A percentile compares a stretch with the other conserved stretches of the same genome.
These are phyloP conservation scores for Craterocephalus amniculus DNA, from an alignment of 2,797 vertebrate genomes.

Conservation along the genomic window DNA sequence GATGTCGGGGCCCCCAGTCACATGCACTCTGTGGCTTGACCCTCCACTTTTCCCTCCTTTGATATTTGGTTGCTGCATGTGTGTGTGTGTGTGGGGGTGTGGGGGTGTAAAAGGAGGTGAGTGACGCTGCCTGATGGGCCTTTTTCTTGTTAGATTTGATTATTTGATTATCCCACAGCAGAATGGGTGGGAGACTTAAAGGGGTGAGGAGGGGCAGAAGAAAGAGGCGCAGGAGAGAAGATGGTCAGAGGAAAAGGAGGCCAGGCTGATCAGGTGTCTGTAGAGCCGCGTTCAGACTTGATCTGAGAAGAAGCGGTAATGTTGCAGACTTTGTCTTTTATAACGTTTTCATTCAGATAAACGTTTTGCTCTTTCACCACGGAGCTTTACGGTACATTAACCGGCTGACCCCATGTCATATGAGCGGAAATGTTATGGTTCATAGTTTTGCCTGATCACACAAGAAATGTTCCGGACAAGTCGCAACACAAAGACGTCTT, in stretches of 20 bases:
- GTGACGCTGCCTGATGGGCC: constrained; percentile 62
- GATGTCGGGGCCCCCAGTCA: constrained; percentile 48
- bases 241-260: constrained; percentile 42
- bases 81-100: constrained; percentile 24
- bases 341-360: no score
- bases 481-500: no score
- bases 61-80: constrained; percentile 13
- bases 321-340: no score
- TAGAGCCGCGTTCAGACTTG: no score
- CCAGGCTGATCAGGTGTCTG: constrained; percentile 43
- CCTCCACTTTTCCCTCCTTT: constrained; percentile 18
- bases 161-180: constrained; percentile 72
- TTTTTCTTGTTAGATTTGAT: constrained; percentile 71
- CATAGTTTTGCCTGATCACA: no score
- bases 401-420: no score
- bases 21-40: constrained; percentile 23
- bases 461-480: no score
- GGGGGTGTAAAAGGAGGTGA: constrained; percentile 30
- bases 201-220: constrained; percentile 21
- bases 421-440: no score
- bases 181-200: constrained; percentile 21
- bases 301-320: no score
- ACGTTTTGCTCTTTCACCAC: no score
- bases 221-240: constrained; percentile 50
- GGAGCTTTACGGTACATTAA: no score